Percentiles rank a stretch among this genome's conserved stretches.
Evolutionary conservation across 2,888 invertebrate species (phyloP).

Genomic region (Leptinotarsa juncta): DNA sequence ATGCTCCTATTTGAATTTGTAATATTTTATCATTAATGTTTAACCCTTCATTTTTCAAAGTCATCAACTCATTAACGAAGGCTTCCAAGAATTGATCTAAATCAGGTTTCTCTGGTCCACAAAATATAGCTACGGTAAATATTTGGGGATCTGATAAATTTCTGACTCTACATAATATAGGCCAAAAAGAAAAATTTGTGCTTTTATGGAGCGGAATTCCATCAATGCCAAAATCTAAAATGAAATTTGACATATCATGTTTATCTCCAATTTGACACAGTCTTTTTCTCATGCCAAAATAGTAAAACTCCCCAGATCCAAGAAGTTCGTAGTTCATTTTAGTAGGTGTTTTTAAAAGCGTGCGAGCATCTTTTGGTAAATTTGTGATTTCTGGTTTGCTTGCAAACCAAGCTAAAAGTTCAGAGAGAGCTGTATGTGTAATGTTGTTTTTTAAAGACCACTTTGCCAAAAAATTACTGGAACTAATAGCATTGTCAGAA

Average conservation of each 20-base stretch:
- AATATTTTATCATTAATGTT: conserved; percentile 14
- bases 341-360: conserved; percentile 21
- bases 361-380: conserved; percentile 20
- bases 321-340: not conserved
- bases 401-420: conserved; percentile 18
- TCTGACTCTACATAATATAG: conserved; percentile 25
- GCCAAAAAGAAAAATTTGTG: conserved; percentile 21
- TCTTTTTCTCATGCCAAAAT: conserved; percentile 21
- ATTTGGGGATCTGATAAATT: conserved; percentile 2
- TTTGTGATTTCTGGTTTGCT: conserved; percentile 17
- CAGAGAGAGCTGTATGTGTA: conserved; percentile 24
- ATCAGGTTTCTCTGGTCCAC: conserved; percentile 21
- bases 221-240: conserved; percentile 23
- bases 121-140: conserved; percentile 26
- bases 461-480: conserved; percentile 19
- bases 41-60: conserved; percentile 14
- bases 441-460: conserved; percentile 28
- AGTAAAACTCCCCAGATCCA: conserved; percentile 20
- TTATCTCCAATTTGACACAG: conserved; percentile 1
- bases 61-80: conserved; percentile 20
- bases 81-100: conserved; percentile 17
- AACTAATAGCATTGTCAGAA: conserved; percentile 11
- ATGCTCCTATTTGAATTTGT: conserved; percentile 21
- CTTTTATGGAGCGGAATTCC: conserved; percentile 24
- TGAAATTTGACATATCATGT: conserved; percentile 16